Percentiles rank a stretch among this genome's conserved stretches.
Conservation (phyloP, 2,888 invertebrate genomes). For the Apodemia mormo region DNA sequence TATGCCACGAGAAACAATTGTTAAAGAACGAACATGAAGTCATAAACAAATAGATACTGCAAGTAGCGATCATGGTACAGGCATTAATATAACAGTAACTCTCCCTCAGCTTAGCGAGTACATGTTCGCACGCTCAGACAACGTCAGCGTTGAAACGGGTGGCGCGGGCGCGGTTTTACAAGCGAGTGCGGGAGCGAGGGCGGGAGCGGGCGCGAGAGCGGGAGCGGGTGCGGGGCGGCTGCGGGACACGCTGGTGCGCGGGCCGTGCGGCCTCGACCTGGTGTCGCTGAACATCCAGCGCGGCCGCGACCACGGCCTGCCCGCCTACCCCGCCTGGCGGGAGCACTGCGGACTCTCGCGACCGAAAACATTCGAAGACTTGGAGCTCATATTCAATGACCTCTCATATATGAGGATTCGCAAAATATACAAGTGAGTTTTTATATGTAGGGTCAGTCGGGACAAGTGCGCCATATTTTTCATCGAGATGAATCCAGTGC, state of each 20-base stretch:
- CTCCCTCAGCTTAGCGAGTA: slow-evolving; percentile 83
- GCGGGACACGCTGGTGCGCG: slow-evolving; percentile 33
- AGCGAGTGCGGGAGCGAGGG: too few relatives aligned
- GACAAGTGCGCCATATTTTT: too few relatives aligned
- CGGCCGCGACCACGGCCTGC: slow-evolving; percentile 93
- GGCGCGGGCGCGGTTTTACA: too few relatives aligned
- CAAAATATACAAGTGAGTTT: slow-evolving; percentile 83
- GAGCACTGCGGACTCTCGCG: slow-evolving; percentile 86
- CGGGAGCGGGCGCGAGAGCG: slow-evolving; percentile 28
- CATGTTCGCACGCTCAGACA: slow-evolving; percentile 82
- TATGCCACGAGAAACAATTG: too few relatives aligned
- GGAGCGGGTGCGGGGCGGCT: slow-evolving; percentile 34
- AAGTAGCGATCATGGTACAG: too few relatives aligned
- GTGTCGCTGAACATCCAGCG: slow-evolving; percentile 94
- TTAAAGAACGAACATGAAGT: too few relatives aligned
- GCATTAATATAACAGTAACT: background rate
- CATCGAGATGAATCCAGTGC: too few relatives aligned
- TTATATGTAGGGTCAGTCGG: too few relatives aligned
- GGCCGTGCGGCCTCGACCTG: slow-evolving; percentile 89
- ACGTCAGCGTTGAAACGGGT: slow-evolving; percentile 1
- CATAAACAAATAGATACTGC: too few relatives aligned
- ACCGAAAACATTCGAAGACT: slow-evolving; percentile 84
- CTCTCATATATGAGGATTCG: slow-evolving; percentile 83
- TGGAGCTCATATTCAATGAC: slow-evolving; percentile 84
- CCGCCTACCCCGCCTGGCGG: slow-evolving; percentile 89